Base-by-base conservation (phyloP, 2,113 vertebrate genomes). In the Pardalotus punctatus region DNA sequence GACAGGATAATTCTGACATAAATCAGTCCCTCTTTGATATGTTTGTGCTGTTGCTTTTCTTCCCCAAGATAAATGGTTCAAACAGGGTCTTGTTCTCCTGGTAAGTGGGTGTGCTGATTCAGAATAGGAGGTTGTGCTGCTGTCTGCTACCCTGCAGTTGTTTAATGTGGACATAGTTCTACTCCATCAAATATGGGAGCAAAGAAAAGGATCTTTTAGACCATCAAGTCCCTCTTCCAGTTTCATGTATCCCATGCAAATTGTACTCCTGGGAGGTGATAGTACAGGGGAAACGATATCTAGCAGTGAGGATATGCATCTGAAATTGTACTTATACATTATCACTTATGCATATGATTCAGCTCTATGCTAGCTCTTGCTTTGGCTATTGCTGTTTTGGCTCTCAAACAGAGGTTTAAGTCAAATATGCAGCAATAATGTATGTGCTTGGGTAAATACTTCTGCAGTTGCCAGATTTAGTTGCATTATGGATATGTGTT, bases 1-100 rank as follows among this genome's bases (percentile, higher is more conserved):
- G 64, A 84, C 53, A 67, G 43, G 74, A 73, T 93, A 78, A 92
- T 93, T 94, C 72, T 86, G 64, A 92, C 36, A 94, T 95, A 97
- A 96, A 95, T 96, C 88, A 93, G 92, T 74, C 73, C 28, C 61
- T 92, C 38, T 70, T 82, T 95, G 58, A 53, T 72, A 33, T 47
- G 61, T 78, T 92, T 93, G 56, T 74, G 60, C 69, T 78, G 71
- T 67, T 86, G 51, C 83, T 94, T 86, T 93, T 76, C 85, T 88
- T 33, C 22, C 6, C 40, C 15, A 69, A 88, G 92, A 96, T 81
- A 86, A 94, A 96, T 93, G 60, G 12, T 77, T 93, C 36, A 67
- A 91, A 77, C 16, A 82, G 73, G 54, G 91, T 45, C 43, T 86
- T 94, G 64, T 88, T 92, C 62, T 90, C 42, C 60, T 86, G 69